A percentile compares a stretch with the other conserved stretches of the same genome.
Conservation (phyloP, 2,888 invertebrate species). For the Scaptomyza cyrtandrae region DNA sequence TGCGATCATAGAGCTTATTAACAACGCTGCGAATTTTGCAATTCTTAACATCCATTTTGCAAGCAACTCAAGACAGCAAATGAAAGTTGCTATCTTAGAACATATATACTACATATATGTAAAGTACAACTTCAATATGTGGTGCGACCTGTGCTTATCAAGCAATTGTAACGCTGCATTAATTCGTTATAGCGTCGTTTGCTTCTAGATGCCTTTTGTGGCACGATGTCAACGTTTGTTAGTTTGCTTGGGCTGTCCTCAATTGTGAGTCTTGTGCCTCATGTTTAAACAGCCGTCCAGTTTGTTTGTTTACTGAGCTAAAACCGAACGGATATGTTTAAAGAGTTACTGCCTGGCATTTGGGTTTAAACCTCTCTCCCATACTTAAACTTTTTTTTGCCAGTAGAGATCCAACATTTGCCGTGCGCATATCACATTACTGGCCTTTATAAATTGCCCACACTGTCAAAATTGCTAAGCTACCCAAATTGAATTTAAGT, state of each 20-base stretch:
- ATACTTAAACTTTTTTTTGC: background rate
- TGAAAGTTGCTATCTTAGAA: conserved; percentile 4
- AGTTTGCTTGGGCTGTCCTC: conserved; percentile 31
- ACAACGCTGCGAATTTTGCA: conserved; percentile 64
- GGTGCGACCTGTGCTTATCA: conserved; percentile 51
- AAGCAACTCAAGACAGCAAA: conserved; percentile 15
- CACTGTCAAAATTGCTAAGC: background rate
- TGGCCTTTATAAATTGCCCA: background rate
- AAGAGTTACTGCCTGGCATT: conserved; percentile 22
- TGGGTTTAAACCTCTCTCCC: conserved; percentile 4
- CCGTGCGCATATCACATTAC: conserved; percentile 27
- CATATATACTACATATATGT: conserved; percentile 5
- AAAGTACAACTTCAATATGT: conserved; percentile 9
- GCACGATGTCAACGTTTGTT: conserved; percentile 34
- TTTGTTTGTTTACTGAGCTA: conserved; percentile 53
- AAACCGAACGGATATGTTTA: conserved; percentile 36
- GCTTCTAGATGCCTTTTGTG: conserved; percentile 40
- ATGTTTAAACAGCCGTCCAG: conserved; percentile 68
- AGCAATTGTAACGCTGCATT: conserved; percentile 68
- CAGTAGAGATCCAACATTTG: conserved; percentile 27
- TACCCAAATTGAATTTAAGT: background rate
- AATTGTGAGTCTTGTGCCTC: conserved; percentile 34
- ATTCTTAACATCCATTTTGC: conserved; percentile 43
- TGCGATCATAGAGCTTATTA: conserved; percentile 73
- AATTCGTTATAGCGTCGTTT: conserved; percentile 62